Conservation (phyloP, 2,113 vertebrate species). For the Lates calcarifer region DNA sequence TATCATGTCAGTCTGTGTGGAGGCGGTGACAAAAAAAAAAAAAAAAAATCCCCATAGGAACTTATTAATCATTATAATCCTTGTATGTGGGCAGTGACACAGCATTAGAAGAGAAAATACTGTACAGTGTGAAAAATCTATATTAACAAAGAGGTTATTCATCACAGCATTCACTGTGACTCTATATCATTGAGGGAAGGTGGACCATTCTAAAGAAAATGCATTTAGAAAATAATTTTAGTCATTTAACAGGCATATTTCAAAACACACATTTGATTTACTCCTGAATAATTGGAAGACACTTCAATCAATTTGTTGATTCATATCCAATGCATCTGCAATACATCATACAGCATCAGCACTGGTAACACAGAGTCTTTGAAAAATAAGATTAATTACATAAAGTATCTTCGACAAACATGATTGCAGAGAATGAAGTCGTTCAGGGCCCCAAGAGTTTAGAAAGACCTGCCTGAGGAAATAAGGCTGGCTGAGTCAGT, state of each 20-base stretch:
- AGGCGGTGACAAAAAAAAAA: background rate
- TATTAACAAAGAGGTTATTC: constrained; percentile 14
- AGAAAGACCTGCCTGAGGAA: background rate
- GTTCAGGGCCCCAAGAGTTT: background rate
- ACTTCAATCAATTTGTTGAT: background rate
- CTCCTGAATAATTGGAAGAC: background rate
- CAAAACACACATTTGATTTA: background rate
- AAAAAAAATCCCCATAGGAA: constrained; percentile 20
- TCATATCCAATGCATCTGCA: background rate
- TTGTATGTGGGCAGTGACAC: constrained; percentile 25
- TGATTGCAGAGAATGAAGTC: background rate
- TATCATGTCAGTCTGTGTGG: constrained; percentile 26
- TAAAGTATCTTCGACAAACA: too few species aligned
- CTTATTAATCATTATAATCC: constrained; percentile 36
- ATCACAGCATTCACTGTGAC: constrained; percentile 8
- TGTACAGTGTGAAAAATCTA: background rate
- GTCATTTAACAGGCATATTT: background rate
- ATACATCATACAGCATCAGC: background rate
- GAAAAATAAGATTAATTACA: background rate
- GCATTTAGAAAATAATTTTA: background rate
- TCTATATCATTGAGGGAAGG: constrained; percentile 9
- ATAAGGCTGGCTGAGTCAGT: background rate
- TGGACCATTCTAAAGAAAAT: constrained; percentile 1
- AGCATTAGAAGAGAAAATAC: constrained; percentile 20
- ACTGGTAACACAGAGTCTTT: background rate